Conservation (phyloP, 2,888 invertebrate genomes). For the Nephrocerus scutellatus region DNA sequence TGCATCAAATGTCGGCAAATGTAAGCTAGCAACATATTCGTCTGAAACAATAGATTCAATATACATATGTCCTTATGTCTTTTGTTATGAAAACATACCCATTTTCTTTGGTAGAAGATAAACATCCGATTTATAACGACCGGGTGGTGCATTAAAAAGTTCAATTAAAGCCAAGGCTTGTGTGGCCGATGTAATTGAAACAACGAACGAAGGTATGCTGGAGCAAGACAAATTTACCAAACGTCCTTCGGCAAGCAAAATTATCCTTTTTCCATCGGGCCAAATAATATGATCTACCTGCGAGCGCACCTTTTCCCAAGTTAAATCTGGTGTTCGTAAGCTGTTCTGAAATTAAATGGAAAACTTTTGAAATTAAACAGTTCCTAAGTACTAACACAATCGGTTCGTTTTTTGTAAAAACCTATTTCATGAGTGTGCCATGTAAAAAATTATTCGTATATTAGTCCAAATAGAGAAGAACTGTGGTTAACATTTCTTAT, state of each 20-base stretch:
- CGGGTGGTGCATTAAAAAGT: slow-evolving; percentile 89
- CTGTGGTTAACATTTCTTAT: too few species aligned
- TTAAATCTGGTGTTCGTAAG: slow-evolving; percentile 84
- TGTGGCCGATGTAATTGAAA: slow-evolving; percentile 94
- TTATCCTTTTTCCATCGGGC: slow-evolving; percentile 94
- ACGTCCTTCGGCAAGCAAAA: slow-evolving; percentile 88
- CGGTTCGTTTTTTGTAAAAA: background rate
- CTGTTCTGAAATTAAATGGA: slow-evolving; percentile 58
- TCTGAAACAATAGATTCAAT: slow-evolving; percentile 50
- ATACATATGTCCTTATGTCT: background rate
- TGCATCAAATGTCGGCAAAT: slow-evolving; percentile 95
- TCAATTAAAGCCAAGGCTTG: slow-evolving; percentile 96
- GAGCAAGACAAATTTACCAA: slow-evolving; percentile 95
- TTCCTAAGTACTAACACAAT: background rate
- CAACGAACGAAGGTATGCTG: slow-evolving; percentile 94
- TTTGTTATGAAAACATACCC: slow-evolving; percentile 54
- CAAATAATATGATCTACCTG: slow-evolving; percentile 98
- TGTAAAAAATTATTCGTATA: too few species aligned
- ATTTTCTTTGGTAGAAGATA: slow-evolving; percentile 97
- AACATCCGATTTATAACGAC: slow-evolving; percentile 94
- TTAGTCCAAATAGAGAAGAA: too few species aligned
- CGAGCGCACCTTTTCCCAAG: slow-evolving; percentile 95
- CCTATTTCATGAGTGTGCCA: too few species aligned
- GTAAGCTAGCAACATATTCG: slow-evolving; percentile 95
- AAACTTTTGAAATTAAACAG: too few species aligned